A percentile compares a stretch with the other conserved stretches of the same genome.
phyloP scores from a whole-genome alignment of 2,888 invertebrate genomes.

The Megaustenia siamemsis region DNA sequence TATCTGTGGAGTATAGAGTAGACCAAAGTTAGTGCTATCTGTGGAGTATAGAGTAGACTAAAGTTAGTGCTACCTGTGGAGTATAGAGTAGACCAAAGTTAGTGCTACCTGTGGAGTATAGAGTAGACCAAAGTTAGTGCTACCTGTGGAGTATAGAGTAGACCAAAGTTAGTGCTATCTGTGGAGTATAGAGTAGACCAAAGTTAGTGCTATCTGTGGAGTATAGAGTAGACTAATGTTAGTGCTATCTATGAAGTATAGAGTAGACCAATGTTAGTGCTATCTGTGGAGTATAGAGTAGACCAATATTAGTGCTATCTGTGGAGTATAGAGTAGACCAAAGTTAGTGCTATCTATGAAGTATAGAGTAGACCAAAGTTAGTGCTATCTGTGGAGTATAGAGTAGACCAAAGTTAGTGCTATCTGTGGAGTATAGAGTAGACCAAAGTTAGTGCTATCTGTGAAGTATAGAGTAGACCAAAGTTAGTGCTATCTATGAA shows the following conservation, averaged over 20 bases:
- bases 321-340: no score
- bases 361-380: no score
- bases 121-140: constrained; percentile 82
- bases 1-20: no score
- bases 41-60: constrained; percentile 83
- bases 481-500: constrained; percentile 83
- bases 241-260: no score
- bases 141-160: constrained; percentile 79
- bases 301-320: no score
- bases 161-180: constrained; percentile 37
- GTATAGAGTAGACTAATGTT: neutral
- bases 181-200: neutral
- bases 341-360: no score
- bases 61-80: constrained; percentile 83
- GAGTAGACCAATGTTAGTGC: neutral
- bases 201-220: neutral
- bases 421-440: no score
- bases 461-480: constrained; percentile 83
- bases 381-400: no score
- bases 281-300: constrained; percentile 11
- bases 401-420: no score
- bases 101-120: neutral
- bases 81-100: constrained; percentile 31
- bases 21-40: neutral
- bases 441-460: neutral